Base-by-base conservation (phyloP, 1,140 invertebrate species). In the Drosophila virilis region DNA sequence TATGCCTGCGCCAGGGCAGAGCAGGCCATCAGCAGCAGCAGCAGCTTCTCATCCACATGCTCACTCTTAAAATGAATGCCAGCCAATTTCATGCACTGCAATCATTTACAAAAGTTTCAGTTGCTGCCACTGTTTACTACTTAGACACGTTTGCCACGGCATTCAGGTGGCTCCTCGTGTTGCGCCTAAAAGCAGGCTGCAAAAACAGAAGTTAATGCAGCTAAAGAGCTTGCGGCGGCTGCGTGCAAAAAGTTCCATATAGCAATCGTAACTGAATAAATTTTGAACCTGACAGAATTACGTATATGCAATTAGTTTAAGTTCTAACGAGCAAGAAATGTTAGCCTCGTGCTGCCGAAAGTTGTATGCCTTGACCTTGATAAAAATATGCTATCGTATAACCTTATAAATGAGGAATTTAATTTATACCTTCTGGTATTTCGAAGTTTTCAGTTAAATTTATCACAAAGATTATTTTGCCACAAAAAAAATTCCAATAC, bases 101-200 rank as follows among this genome's bases (percentile, higher is more conserved):
- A 85, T 85, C 81, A 67, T 74, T 80, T 78, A 62, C 50, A 69
- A 88, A 83, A 86, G 45, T 77, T 83, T 88, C 57, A 45, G 32
- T 6, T 50, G 37, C 33, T 37, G 48, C 78, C 66, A 35, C 32
- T 57, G 55, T 46, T 59, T 46, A 17, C 57, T 45, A 45, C 42
- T 58, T 33, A 45, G 45, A 59, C 54, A 37, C 54, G 69, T 43
- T 37, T 42, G 43, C 22, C 62, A 67, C 62, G 15, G 32, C 59
- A 40, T 13, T 48, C 48, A 17, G 48, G 51, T 32, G 42, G 58
- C 35, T 15, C 35, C 45, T 40, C 22, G n/a, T 28, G 51, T 38
- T 64, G 52, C n/a, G 46, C 59, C 60, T 72, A 55, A 65, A 78
- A 65, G 62, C 50, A 40, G 37, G 45, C 59, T 66, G 66, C 65